Base-by-base conservation (phyloP, 2,113 vertebrate genomes). In the Trichechus manatus region DNA sequence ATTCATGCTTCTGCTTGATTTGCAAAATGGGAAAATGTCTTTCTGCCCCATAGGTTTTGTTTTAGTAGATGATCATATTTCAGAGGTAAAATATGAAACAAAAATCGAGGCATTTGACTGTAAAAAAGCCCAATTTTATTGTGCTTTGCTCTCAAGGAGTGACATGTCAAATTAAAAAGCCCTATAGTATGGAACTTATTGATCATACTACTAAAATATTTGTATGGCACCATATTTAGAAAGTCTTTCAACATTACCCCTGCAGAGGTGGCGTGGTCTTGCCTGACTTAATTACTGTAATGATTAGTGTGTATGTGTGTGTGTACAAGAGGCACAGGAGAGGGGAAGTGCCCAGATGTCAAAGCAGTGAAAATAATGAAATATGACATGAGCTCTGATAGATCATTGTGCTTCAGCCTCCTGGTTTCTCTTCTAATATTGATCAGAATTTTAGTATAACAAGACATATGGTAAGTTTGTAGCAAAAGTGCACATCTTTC, bases 91-190 rank as follows among this genome's bases (percentile, higher is more conserved):
- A 92, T 93, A 74, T 42, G 61, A 94, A 94, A 77, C 66, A 90
- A 96, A 96, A 96, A 94, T 93, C 5, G 31, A 96, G 68, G 63
- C 44, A 81, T 91, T 91, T 97, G 82, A 93, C 64, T 89, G 33
- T 50, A 91, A 93, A 89, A 89, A 92, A 61, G 78, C 22, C 50
- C 61, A 74, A n/a, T 66, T 87, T 9, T 77, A 36, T 47, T 79
- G 29, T 64, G 39, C 74, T 86, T 92, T 88, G 17, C 56, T 89
- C 59, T 81, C 66, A 47, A 79, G n/a, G 87, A 94, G 14, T 91
- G 85, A 89, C 87, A 94, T 84, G 77, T 93, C 66, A 84, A 91
- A 97, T 97, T 90, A 83, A 78, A 96, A 96, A 82, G 72, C 68
- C 29, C 61, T 86, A 36, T 29, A 92, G 63, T 94, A 87, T 84